These are phyloP conservation scores for Drosophila mauritiana DNA, from an alignment of 1,140 invertebrate species.

Conservation along the genomic window DNA sequence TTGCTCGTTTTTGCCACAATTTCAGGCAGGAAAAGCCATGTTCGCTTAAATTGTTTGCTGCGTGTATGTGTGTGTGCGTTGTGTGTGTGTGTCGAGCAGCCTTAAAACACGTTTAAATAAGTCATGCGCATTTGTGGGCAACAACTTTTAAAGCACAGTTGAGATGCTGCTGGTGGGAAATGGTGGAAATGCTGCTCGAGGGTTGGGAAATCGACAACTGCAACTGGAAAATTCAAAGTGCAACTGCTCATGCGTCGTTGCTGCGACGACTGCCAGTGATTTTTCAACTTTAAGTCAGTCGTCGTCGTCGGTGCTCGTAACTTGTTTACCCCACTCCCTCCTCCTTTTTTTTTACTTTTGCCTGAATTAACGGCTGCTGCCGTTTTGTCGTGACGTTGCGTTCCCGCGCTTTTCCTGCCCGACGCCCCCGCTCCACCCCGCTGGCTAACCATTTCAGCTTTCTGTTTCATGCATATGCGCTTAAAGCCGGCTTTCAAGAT, in stretches of 20 bases:
- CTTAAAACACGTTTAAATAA: conserved; percentile 77
- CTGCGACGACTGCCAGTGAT: conserved; percentile 32
- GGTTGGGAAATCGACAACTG: conserved; percentile 22
- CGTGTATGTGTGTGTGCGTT: conserved; percentile 40
- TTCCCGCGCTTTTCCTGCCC: conserved; percentile 44
- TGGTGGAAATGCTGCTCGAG: conserved; percentile 10
- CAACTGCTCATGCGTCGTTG: conserved; percentile 46
- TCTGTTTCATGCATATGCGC: conserved; percentile 43
- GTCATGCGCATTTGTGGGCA: conserved; percentile 73
- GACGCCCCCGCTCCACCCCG: conserved; percentile 8
- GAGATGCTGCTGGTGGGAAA: conserved; percentile 8
- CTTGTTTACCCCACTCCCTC: conserved; percentile 22
- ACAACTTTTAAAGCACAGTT: conserved; percentile 66
- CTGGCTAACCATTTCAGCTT: conserved; percentile 35
- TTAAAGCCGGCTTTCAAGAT: conserved; percentile 38
- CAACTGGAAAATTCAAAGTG: conserved; percentile 41
- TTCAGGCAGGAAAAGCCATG: conserved; percentile 77
- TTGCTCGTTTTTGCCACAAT: conserved; percentile 61
- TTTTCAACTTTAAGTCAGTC: conserved; percentile 30
- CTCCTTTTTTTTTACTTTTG: not conserved
- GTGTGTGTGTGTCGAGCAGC: conserved; percentile 22
- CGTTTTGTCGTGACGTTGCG: conserved; percentile 36
- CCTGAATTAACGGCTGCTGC: conserved; percentile 55
- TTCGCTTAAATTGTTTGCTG: conserved; percentile 80
- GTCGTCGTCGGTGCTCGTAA: conserved; percentile 9